Evolutionary conservation across 2,113 vertebrate genomes (phyloP), one percentile per base, ranked within the genome.

Genomic region (Glaucidium brasilianum): DNA sequence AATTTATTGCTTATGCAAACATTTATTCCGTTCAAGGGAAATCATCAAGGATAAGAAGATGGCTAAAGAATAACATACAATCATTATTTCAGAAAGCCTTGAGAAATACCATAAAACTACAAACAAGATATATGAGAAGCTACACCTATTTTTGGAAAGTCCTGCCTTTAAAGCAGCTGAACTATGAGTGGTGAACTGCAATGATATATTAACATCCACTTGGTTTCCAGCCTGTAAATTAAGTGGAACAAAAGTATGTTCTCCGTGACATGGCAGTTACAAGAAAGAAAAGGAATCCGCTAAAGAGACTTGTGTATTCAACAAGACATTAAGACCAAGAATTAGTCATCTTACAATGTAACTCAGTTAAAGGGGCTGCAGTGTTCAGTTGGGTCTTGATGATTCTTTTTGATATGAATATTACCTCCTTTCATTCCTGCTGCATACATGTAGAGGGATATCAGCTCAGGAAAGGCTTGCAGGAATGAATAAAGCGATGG

Each of bases 1-100:
- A 83, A 83, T 76, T 59, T 92, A 91, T 91, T 92, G 41, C 59
- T 93, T 88, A 79, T 37, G 50, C 59, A 94, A 91, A 80, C 63
- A 55, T 92, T 92, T 86, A 49, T 83, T 89, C 41, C 58, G 17
- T 96, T 89, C 72, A 35, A 50, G 37, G 52, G 41, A 95, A 94
- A 66, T 8, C 8, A 67, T 81, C 29, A 86, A 77, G 50, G 55
- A 35, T 77, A 63, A 69, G 79, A 90, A 76, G 63, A 83, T 50
- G 55, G 29, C 37, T 91, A 83, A 92, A 95, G 58, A 52, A 60
- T 83, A 83, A 41, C 63, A 45, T 58, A 20, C 45, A 45, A 32
- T 12, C 15, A 32, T 77, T 86, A 73, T 58, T 92, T 88, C 79
- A 83, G 62, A 92, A 88, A 88, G 17, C 79, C 68, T 92, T 91